Base-by-base conservation (phyloP, 1,140 invertebrate species). In the Cheumatopsyche charites region DNA sequence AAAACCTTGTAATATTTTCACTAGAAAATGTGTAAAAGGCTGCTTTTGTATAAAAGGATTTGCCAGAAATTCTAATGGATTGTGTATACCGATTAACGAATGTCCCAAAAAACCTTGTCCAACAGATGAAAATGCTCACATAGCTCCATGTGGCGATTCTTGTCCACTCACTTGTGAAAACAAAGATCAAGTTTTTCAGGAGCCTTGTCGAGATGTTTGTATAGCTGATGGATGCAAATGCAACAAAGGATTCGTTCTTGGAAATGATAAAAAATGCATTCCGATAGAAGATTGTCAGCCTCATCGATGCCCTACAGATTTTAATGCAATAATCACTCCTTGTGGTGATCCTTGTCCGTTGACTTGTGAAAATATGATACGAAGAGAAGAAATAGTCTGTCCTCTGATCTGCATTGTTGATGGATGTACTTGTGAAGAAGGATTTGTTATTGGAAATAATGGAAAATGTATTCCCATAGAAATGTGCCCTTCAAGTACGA, bases 41-140 rank as follows among this genome's bases (percentile, higher is more conserved):
- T 88, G 87, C 71, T 87, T 86, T 67, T 87, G 86, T 71, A 77
- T 79, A 7, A 70, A 82, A 0, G 83, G 81, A 0, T 86, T 79
- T 67, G 85, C 85, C 0, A 79, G 86, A 4, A 73, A 83, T 69
- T 21, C 62, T 13, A 73, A 73, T 0, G 79, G 79, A 7, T 74
- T 23, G 0, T 87, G 86, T 69, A 80, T 87, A 26, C 83, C 84
- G 0, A 75, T 77, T 13, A 61, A 70, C 1, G 26, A 78, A 55
- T 80, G 79, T 55, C 75, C 74, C 62, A 36, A 75, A 77, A 75
- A 77, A 55, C 7, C 7, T n/a, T 55, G 49, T 55, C 49, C 49
- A 7, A 55, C 11, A 7, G 49, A 55, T 55, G 7, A 7, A 7
- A 55, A 55, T 17, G 49, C 49, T 9, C 7, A 9, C 17, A 9